Base-by-base conservation (phyloP, 2,888 invertebrate genomes). In the Harpagoxenus sublaevis region DNA sequence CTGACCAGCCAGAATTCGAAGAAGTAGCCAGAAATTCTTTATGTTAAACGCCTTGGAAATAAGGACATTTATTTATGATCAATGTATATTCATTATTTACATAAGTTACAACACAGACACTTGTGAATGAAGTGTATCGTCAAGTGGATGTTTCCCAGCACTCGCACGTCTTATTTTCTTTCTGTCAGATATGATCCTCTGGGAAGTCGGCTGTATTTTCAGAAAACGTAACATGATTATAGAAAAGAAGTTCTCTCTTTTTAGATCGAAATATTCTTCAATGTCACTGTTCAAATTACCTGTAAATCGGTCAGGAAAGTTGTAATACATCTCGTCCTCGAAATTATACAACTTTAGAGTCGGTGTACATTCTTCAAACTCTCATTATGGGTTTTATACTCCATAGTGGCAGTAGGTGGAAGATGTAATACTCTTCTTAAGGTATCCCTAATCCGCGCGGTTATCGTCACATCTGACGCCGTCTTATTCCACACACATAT, bases 401-500 rank as follows among this genome's bases (percentile, higher is more conserved):
- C 99, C 96, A 99, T 97, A 93, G 98, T 97, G 93, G 98, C 98
- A 95, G 97, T 97, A 79, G 98, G 96, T 88, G 99, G 99, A 95
- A 99, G 97, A 96, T 99, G 99, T 94, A 99, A 96, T 94, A 99
- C 98, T 95, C 99, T 97, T 92, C 98, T 97, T 93, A 99, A 96
- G 66, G 99, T 99, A 96, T 99, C 99, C 90, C 99, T 97, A 93
- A 99, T 99, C 93, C 99, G 97, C 89, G 97, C 97, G 92, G 98
- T 99, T 89, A 98, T 98, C 89, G 96, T 97, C 94, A 97, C 97
- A 96, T 99, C 99, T 89, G 97, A 97, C 78, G 99, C 98, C 91
- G 98, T 99, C 95, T 98, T 97, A 96, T 99, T 99, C 99, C 99
- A 99, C 93, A 99, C 97, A 90, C 99, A 98, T 93, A 99, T 97